phyloP scores from a whole-genome alignment of 2,797 vertebrate genomes.

The Champsocephalus gunnari region DNA sequence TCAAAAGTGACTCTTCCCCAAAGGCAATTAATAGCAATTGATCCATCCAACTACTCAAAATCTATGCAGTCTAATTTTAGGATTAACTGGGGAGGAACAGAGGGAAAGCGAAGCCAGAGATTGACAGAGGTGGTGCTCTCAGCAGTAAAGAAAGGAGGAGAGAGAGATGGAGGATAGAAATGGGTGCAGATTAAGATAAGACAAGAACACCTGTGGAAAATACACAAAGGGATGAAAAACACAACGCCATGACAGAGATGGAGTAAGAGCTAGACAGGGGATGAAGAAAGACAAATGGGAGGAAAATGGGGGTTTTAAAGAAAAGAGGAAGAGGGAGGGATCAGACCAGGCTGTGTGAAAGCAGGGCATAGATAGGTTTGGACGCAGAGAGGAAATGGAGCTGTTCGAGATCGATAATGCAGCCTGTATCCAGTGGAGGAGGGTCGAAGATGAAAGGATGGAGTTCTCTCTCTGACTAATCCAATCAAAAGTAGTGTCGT shows the following conservation, averaged over 20 bases:
- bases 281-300: constrained; percentile 46
- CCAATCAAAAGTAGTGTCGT: constrained; percentile 76
- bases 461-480: constrained; percentile 78
- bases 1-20: constrained; percentile 56
- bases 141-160: constrained; percentile 14
- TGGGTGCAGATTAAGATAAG: constrained; percentile 54
- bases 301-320: constrained; percentile 40
- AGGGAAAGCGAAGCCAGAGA: constrained; percentile 13
- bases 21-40: constrained; percentile 65
- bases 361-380: constrained; percentile 75
- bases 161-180: constrained; percentile 22
- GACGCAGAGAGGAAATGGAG: constrained; percentile 82
- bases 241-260: background rate
- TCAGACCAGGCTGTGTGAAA: constrained; percentile 48
- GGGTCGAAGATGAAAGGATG: constrained; percentile 68
- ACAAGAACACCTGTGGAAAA: constrained; percentile 35
- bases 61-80: constrained; percentile 55
- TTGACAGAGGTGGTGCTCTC: constrained; percentile 32
- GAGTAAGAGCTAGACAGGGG: constrained; percentile 20
- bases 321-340: constrained; percentile 29
- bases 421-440: constrained; percentile 65
- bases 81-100: constrained; percentile 39
- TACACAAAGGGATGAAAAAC: constrained; percentile 40
- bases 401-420: constrained; percentile 81
- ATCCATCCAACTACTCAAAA: constrained; percentile 53